Evolutionary conservation across 2,888 invertebrate species (phyloP).

Genomic region (Spodoptera exigua): DNA sequence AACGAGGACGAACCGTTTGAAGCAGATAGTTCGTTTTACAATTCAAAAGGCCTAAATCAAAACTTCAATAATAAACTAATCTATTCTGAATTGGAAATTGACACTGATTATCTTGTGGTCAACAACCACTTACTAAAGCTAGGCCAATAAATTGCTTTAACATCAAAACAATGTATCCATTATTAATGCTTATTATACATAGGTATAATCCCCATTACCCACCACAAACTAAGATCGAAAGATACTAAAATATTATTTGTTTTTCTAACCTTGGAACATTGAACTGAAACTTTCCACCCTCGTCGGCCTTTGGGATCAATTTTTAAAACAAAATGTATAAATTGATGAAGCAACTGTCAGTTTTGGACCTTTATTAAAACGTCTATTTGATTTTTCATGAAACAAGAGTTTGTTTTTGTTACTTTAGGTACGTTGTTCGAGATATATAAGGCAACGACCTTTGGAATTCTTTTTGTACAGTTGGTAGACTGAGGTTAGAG

Average conservation of each 20-base stretch:
- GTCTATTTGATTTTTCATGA: constrained; percentile 23
- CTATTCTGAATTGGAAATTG: no score
- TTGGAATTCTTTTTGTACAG: background rate
- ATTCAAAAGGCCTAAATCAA: no score
- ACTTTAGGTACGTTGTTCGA: constrained; percentile 30
- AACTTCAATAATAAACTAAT: no score
- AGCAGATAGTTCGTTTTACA: no score
- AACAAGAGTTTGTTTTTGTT: constrained; percentile 12
- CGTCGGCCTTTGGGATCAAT: constrained; percentile 11
- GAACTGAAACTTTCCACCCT: constrained; percentile 29
- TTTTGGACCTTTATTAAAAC: constrained; percentile 21
- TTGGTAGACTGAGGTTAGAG: background rate
- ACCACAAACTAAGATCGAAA: constrained; percentile 17
- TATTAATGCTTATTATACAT: no score
- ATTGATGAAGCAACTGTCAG: constrained; percentile 25
- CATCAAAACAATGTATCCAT: no score
- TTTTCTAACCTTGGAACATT: constrained; percentile 18
- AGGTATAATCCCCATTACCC: constrained; percentile 1
- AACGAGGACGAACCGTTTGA: no score
- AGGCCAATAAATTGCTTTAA: no score
- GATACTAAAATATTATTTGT: constrained; percentile 13
- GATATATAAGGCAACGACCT: background rate
- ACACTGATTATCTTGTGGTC: no score
- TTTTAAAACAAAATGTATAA: constrained; percentile 28
- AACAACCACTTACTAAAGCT: no score